Base-by-base conservation (phyloP, 1,140 invertebrate genomes). In the Plectus sambesii region DNA sequence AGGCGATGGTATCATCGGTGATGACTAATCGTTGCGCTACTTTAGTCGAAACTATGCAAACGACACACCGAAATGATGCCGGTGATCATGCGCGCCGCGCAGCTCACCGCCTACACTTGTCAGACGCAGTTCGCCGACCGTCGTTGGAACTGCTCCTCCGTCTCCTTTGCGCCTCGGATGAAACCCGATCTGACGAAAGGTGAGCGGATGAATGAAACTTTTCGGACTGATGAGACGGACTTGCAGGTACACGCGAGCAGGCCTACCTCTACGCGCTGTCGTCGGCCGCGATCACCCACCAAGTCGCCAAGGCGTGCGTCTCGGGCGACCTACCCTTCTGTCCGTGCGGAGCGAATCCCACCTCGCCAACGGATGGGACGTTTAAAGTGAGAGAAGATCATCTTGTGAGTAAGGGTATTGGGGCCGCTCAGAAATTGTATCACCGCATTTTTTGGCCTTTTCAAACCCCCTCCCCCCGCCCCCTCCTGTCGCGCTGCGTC, bases 131-230 rank as follows among this genome's bases (percentile, higher is more conserved):
- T 85, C 63, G 70, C 74, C 5, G 75, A 81, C 55, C 75, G 82
- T 41, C 73, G 83, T 40, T 87, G 85, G 85, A 87, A 87, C 69
- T 87, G 85, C 69, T 84, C 82, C 38, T 81, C 82, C 36, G 77
- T 85, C 40, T 74, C 77, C 9, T 72, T 67, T 83, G 87, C 70
- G 72, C 87, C 53, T 0, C 74, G 75, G 82, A 87, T 75, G 85
- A 77, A 79, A 1, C 78, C 81, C 22, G 84, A 87, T 66, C 72
- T 86, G 45, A 76, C 82, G 3, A 78, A 79, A 74, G 84, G 84
- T 85, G 55, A 67, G 62, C 37, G 22, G 24, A 36, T 37, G 22
- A 9, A 23, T 26, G 20, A 24, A 12, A 15, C 36, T 35, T 60
- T 40, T 59, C 12, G 12, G n/a, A 55, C 6, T 30, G 19, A 55